These are phyloP conservation scores for Aphodius granarius DNA, from an alignment of 2,888 invertebrate species.

Conservation along the genomic window DNA sequence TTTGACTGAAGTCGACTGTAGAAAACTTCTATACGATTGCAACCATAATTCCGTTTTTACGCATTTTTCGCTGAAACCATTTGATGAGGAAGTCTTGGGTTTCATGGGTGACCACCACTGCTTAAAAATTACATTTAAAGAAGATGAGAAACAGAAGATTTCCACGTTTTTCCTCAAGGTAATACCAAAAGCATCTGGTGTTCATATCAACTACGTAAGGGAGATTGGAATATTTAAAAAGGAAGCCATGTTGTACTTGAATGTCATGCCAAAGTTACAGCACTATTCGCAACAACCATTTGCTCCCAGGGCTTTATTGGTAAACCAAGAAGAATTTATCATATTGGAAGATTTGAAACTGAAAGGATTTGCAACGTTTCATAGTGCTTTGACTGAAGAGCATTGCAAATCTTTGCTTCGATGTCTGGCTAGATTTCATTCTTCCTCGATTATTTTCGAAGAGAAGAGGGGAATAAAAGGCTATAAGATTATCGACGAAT, in stretches of 20 bases:
- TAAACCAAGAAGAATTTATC: slow-evolving; percentile 53
- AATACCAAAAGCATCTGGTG: slow-evolving; percentile 54
- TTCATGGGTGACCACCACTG: slow-evolving; percentile 55
- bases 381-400: slow-evolving; percentile 47
- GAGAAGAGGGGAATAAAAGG: slow-evolving; percentile 41
- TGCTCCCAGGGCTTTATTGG: slow-evolving; percentile 48
- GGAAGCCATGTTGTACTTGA: slow-evolving; percentile 34
- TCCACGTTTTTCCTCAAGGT: slow-evolving; percentile 61
- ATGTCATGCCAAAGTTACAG: slow-evolving; percentile 31
- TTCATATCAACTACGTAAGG: slow-evolving; percentile 55
- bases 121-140: slow-evolving; percentile 39
- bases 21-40: not conserved
- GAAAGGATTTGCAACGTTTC: slow-evolving; percentile 43
- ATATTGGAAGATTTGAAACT: slow-evolving; percentile 56
- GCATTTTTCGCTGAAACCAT: slow-evolving; percentile 24
- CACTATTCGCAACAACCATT: slow-evolving; percentile 29
- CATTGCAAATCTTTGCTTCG: slow-evolving; percentile 54
- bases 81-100: slow-evolving; percentile 50
- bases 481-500: slow-evolving; percentile 39
- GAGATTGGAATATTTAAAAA: slow-evolving; percentile 53
- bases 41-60: not conserved
- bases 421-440: slow-evolving; percentile 58
- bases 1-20: not conserved
- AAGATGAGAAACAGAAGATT: slow-evolving; percentile 17
- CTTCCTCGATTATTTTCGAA: slow-evolving; percentile 59